Evolutionary conservation across 2,113 vertebrate genomes (phyloP).

Genomic region (Uropsilus gracilis): DNA sequence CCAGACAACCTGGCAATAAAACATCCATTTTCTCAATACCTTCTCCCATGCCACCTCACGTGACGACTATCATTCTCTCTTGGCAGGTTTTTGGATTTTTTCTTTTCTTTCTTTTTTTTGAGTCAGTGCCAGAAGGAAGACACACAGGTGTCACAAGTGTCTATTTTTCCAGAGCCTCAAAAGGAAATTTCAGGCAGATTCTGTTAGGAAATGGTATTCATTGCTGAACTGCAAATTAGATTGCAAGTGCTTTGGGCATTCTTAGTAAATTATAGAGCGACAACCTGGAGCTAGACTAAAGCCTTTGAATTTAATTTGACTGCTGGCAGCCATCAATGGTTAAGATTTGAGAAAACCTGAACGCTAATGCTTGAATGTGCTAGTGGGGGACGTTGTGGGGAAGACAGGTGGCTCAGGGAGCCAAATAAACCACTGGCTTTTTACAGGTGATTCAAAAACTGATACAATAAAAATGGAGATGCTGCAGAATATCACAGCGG

Average conservation of each 20-base stretch:
- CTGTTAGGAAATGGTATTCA: slow-evolving; percentile 75
- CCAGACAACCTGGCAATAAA: background rate
- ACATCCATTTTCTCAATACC: background rate
- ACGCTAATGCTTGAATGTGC: slow-evolving; percentile 53
- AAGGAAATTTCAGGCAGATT: slow-evolving; percentile 77
- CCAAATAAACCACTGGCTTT: slow-evolving; percentile 61
- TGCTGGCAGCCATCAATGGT: slow-evolving; percentile 71
- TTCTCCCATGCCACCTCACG: background rate
- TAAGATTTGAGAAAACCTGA: slow-evolving; percentile 77
- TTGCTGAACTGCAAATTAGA: slow-evolving; percentile 79
- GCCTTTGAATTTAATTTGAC: slow-evolving; percentile 81
- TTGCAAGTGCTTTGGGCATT: slow-evolving; percentile 68
- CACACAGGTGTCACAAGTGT: slow-evolving; percentile 25
- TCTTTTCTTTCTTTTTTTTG: background rate
- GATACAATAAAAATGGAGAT: slow-evolving; percentile 56
- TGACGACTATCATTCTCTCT: background rate
- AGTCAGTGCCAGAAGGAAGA: slow-evolving; percentile 68
- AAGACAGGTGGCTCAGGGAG: slow-evolving; percentile 43
- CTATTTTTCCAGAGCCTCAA: slow-evolving; percentile 42
- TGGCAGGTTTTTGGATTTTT: background rate
- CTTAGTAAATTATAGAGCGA: slow-evolving; percentile 77
- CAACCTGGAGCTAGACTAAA: slow-evolving; percentile 74
- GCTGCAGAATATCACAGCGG: slow-evolving; percentile 44
- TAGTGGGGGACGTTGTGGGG: slow-evolving; percentile 29
- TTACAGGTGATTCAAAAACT: slow-evolving; percentile 53